These are phyloP conservation scores for Brachystomella parvula DNA, from an alignment of 1,140 invertebrate species.

Conservation along the genomic window DNA sequence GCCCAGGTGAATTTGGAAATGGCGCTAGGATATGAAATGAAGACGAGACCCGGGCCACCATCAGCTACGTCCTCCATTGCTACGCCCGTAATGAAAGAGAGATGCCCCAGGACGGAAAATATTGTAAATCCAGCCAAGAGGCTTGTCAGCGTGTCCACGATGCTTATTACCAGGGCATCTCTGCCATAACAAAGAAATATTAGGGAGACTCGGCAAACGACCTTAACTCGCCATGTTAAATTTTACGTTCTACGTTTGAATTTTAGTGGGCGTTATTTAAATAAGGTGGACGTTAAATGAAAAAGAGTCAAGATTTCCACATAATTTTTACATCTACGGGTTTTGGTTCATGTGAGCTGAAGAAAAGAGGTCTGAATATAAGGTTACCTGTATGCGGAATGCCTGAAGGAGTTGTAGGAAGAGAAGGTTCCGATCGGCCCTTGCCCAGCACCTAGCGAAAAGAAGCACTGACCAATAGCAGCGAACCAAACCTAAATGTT, in stretches of 20 bases:
- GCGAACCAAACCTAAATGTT: conserved; percentile 54
- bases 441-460: conserved; percentile 67
- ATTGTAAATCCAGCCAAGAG: conserved; percentile 77
- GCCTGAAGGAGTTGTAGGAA: too few relatives aligned
- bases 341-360: too few relatives aligned
- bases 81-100: conserved; percentile 39
- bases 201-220: too few relatives aligned
- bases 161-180: conserved; percentile 48
- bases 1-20: conserved; percentile 63
- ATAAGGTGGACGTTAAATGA: too few relatives aligned
- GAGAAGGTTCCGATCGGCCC: conserved; percentile 57
- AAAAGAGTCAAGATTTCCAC: too few relatives aligned
- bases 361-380: too few relatives aligned
- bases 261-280: too few relatives aligned
- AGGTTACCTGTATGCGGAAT: too few relatives aligned
- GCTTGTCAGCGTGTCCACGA: conserved; percentile 57
- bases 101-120: conserved; percentile 67
- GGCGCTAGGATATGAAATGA: conserved; percentile 59
- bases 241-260: too few relatives aligned
- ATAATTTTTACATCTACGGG: too few relatives aligned
- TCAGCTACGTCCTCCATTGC: conserved; percentile 58
- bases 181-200: conserved; percentile 37
- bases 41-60: conserved; percentile 66
- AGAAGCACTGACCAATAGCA: conserved; percentile 76
- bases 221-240: too few relatives aligned